Evolutionary conservation across 2,797 vertebrate species (phyloP).

Genomic region (Acipenser ruthenus): DNA sequence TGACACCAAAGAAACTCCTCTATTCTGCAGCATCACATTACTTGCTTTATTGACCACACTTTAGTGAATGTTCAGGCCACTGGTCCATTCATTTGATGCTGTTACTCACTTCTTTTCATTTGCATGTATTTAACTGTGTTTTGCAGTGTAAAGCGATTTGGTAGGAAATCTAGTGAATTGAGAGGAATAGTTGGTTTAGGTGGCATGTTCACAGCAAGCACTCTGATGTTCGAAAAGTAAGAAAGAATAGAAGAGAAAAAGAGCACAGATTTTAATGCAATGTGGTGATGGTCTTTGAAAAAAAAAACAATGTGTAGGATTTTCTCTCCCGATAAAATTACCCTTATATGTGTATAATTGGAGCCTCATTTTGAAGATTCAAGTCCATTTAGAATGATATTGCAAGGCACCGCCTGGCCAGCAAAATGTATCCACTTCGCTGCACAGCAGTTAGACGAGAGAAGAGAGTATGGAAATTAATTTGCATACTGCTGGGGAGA

Average conservation of each 20-base stretch:
- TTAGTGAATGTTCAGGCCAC: too few species aligned
- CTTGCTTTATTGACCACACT: too few species aligned
- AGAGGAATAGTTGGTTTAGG: too few species aligned
- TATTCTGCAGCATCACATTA: too few species aligned
- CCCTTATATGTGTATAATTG: slow-evolving; percentile 6
- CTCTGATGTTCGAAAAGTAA: background rate
- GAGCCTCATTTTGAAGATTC: background rate
- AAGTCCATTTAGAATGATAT: background rate
- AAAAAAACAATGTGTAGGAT: slow-evolving; percentile 5
- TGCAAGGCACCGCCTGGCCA: slow-evolving; percentile 1
- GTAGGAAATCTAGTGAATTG: too few species aligned
- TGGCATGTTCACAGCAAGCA: too few species aligned
- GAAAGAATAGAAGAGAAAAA: slow-evolving; percentile 3
- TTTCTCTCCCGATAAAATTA: slow-evolving; percentile 1
- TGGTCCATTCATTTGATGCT: too few species aligned
- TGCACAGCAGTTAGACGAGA: background rate
- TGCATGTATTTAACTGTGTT: too few species aligned
- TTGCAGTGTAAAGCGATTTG: too few species aligned
- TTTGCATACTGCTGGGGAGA: slow-evolving; percentile 8
- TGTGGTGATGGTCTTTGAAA: background rate
- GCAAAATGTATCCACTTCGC: slow-evolving; percentile 7
- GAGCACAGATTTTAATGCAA: slow-evolving; percentile 9
- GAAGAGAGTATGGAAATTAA: slow-evolving; percentile 5
- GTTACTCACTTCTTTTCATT: too few species aligned
- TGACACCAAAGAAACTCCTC: too few species aligned